These are phyloP conservation scores for Temnopleurus reevesii DNA, from an alignment of 53 echinoderm and acorn worm genomes.

Conservation along the genomic window DNA sequence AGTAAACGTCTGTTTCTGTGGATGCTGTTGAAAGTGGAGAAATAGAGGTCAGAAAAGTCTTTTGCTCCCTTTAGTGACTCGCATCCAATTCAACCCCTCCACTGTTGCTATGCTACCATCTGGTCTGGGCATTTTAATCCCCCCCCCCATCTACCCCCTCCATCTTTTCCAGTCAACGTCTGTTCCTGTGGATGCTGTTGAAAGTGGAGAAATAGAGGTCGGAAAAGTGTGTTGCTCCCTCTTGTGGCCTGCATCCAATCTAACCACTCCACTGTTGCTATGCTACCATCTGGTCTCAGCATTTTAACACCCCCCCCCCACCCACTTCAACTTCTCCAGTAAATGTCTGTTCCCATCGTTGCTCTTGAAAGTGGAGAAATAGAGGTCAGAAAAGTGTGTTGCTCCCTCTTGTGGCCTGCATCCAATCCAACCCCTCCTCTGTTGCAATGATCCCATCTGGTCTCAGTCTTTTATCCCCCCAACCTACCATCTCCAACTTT, in stretches of 20 bases:
- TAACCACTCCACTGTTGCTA: background rate
- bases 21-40: no score
- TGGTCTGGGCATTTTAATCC: no score
- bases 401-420: background rate
- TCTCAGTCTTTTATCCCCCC: no score
- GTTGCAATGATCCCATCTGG: no score
- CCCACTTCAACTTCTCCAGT: no score
- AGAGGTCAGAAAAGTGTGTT: background rate
- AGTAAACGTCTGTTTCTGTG: background rate
- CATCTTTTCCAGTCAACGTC: no score
- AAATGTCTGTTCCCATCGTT: background rate
- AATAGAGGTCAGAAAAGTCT: no score
- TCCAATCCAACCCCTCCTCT: background rate
- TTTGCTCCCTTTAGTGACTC: background rate
- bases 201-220: no score
- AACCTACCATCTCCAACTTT: no score
- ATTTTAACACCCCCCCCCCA: no score
- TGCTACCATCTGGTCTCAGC: background rate
- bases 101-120: background rate
- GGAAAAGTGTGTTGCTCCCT: background rate
- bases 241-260: constrained; percentile 7
- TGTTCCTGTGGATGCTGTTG: background rate
- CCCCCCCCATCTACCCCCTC: no score
- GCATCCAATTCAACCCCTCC: background rate
- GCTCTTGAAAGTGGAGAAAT: constrained; percentile 1